Evolutionary conservation across 2,113 vertebrate species (phyloP), one percentile per base, ranked within the genome.

Genomic region (Albula goreensis): DNA sequence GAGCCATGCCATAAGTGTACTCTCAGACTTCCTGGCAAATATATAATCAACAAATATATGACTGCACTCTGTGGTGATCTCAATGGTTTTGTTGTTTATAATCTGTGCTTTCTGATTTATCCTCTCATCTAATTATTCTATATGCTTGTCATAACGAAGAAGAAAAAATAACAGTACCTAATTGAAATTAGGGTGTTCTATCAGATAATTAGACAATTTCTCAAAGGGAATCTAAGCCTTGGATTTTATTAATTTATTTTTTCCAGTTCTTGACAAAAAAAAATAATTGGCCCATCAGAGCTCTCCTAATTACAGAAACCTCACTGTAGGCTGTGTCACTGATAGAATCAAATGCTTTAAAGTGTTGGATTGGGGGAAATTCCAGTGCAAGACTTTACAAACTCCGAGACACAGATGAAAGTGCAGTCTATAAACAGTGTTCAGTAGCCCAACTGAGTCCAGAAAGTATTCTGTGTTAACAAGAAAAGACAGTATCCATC

Each of bases 341-440:
- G 52, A 86, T 86, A 74, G 52, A 86, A 82, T 78, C 63, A 63
- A 60, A 66, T 51, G 19, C 52, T 83, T 84, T 86, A 22, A 81
- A 86, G 31, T 84, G 57, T 22, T 78, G 63, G 83, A 88, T 74
- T 49, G 57, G 81, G 77, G 77, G 56, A 78, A 60, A n/a, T 15
- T 49, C 11, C 5, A 57, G 2, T 60, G 74, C 22, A 53, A 12
- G 11, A 2, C 78, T 78, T 25, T 50, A 50, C 50, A 83, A 9
- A 11, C 7, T 56, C 53, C 53, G 6, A 9, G 6, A 12, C 53
- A 56, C 53, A 56, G 53, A n/a, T 70, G 10, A 48, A 48, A 50
- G 13, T 19, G 48, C 48, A 80, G 78, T 80, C 15, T 53, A 53
- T 52, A 81, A 81, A 81, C 50, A 53, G 22, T 10, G 4, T n/a